Evolutionary conservation across 2,888 invertebrate genomes (phyloP).

Genomic region (Chymomyza procnemis): DNA sequence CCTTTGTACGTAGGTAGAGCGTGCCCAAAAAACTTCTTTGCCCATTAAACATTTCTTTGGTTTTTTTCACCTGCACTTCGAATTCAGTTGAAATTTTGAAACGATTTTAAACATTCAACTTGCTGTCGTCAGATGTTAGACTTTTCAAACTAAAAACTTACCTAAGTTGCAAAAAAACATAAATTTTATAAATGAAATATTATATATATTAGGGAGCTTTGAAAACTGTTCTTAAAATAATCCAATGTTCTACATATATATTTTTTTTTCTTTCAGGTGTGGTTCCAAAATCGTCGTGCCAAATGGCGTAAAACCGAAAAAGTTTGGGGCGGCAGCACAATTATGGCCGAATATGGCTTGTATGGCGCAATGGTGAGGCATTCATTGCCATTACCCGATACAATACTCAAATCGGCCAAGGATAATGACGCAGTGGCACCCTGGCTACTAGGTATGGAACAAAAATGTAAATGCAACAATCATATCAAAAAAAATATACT

Average conservation of each 20-base stretch:
- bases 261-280: constrained; percentile 86
- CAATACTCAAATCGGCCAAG: constrained; percentile 98
- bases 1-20: too few species aligned
- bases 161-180: too few species aligned
- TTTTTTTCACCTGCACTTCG: too few species aligned
- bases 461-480: constrained; percentile 79
- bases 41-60: too few species aligned
- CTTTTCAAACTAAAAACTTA: too few species aligned
- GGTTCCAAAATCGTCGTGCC: constrained; percentile 96
- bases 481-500: constrained; percentile 49
- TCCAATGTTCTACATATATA: not conserved
- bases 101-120: too few species aligned
- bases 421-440: constrained; percentile 98
- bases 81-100: too few species aligned
- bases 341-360: constrained; percentile 99
- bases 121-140: too few species aligned
- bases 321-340: constrained; percentile 99
- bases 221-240: too few species aligned
- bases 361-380: constrained; percentile 99
- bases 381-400: constrained; percentile 98
- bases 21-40: too few species aligned
- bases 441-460: constrained; percentile 95
- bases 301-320: constrained; percentile 99
- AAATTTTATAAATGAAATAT: too few species aligned
- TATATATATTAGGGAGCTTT: too few species aligned